Evolutionary conservation across 2,797 vertebrate species (phyloP).

Genomic region (Centropyge bicolor): DNA sequence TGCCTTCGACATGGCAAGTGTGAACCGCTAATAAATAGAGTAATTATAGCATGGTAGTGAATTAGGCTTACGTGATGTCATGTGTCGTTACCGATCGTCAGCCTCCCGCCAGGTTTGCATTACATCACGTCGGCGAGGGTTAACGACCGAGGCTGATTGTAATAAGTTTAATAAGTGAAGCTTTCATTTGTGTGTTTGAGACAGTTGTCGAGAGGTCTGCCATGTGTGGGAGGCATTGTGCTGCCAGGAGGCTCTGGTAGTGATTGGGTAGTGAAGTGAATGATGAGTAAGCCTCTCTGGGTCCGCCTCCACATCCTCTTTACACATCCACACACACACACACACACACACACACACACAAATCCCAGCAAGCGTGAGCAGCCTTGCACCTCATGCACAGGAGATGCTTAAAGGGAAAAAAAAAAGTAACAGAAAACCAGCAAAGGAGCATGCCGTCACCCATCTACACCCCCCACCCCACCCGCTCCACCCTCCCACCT

Average conservation of each 20-base stretch:
- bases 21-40: constrained; percentile 83
- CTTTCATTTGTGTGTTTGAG: constrained; percentile 46
- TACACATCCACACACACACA: constrained; percentile 43
- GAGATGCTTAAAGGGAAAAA: constrained; percentile 41
- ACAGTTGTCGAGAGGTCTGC: constrained; percentile 58
- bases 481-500: constrained; percentile 1
- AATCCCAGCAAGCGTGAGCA: constrained; percentile 39
- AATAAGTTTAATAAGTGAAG: constrained; percentile 24
- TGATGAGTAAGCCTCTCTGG: constrained; percentile 80
- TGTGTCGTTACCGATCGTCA: constrained; percentile 64
- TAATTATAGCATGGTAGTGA: constrained; percentile 81
- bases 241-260: constrained; percentile 63
- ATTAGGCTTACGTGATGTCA: constrained; percentile 80
- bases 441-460: constrained; percentile 37
- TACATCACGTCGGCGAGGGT: constrained; percentile 18
- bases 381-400: constrained; percentile 45
- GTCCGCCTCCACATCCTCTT: constrained; percentile 86
- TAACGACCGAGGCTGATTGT: constrained; percentile 31
- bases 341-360: constrained; percentile 41
- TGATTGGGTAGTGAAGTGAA: constrained; percentile 66
- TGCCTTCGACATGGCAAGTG: constrained; percentile 67
- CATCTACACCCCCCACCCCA: constrained; percentile 18
- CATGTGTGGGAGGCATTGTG: constrained; percentile 69
- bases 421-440: constrained; percentile 43
- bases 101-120: constrained; percentile 36